phyloP scores from a whole-genome alignment of 2,797 vertebrate genomes.

The Arnoldichthys spilopterus region DNA sequence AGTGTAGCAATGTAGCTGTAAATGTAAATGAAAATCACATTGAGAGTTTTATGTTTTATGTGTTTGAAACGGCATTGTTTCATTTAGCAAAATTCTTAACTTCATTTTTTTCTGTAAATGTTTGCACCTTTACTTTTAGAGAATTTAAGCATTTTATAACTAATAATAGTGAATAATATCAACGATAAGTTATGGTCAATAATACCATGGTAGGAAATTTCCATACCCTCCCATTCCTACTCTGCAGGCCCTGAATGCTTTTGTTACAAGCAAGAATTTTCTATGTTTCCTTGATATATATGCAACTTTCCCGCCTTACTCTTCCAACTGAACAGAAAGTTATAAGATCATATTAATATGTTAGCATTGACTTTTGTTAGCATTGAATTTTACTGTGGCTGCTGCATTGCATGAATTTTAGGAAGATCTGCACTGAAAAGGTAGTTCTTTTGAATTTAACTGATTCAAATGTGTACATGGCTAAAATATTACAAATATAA shows the following conservation, averaged over 20 bases:
- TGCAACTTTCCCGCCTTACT: constrained; percentile 67
- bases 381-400: background rate
- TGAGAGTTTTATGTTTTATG: too few relatives aligned
- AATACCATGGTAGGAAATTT: background rate
- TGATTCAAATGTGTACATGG: background rate
- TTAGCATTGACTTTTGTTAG: background rate
- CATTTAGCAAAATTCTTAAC: too few relatives aligned
- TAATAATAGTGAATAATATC: too few relatives aligned
- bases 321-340: constrained; percentile 29
- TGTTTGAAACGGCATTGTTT: too few relatives aligned
- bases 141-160: too few relatives aligned
- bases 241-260: background rate
- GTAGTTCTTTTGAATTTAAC: background rate
- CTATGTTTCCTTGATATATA: constrained; percentile 45
- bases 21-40: too few relatives aligned
- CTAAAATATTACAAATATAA: background rate
- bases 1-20: too few relatives aligned
- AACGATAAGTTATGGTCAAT: background rate
- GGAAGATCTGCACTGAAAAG: background rate
- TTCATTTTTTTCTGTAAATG: too few relatives aligned
- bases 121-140: too few relatives aligned
- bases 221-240: background rate
- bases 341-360: background rate
- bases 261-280: background rate
- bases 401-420: background rate